These are phyloP conservation scores for Silurus glanis DNA, from an alignment of 2,113 vertebrate genomes.

Conservation along the genomic window DNA sequence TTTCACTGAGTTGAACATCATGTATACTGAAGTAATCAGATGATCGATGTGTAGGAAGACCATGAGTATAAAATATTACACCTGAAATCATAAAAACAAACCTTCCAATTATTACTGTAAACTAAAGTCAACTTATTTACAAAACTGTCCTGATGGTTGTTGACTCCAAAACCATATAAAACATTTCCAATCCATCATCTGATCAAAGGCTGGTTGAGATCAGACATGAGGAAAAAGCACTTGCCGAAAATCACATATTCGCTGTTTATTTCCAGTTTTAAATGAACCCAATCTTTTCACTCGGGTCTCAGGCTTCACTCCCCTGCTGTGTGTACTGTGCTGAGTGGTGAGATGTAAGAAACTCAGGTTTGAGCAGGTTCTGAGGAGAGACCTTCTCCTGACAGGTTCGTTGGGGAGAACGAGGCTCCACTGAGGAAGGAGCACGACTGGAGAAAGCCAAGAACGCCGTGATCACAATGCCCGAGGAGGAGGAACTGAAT, in stretches of 20 bases:
- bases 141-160: neutral
- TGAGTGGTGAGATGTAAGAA: neutral
- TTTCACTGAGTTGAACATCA: neutral
- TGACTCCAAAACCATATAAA: neutral
- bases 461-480: constrained; percentile 83
- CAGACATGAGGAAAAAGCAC: no score
- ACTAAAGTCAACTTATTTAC: neutral
- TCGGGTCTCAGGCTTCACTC: neutral
- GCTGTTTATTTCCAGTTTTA: no score
- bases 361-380: neutral
- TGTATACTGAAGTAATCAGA: neutral
- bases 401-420: constrained; percentile 88
- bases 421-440: constrained; percentile 89
- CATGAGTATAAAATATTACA: neutral
- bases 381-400: neutral
- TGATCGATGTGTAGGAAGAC: neutral
- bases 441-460: constrained; percentile 86
- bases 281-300: no score
- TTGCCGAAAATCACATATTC: no score
- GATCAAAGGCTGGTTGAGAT: no score
- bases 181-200: neutral
- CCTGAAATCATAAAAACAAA: neutral
- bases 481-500: constrained; percentile 78
- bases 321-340: neutral
- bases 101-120: neutral